Percentiles rank a stretch among this genome's conserved stretches.
Conservation (phyloP, 2,888 invertebrate species). For the Taphrorychus bicolor region DNA sequence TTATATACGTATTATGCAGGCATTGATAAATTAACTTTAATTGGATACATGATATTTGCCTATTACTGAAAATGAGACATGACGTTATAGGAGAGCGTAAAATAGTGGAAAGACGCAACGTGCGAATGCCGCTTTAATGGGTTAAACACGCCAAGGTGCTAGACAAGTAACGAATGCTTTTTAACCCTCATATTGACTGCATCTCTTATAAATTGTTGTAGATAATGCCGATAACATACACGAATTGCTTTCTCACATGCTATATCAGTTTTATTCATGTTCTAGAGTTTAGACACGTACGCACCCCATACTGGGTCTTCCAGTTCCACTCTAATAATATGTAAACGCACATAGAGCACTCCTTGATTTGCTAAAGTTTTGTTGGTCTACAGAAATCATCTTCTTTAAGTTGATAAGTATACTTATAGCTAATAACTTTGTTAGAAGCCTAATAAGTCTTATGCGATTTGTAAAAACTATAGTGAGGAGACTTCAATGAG, state of each 20-base stretch:
- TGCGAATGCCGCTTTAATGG: background rate
- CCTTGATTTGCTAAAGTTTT: no score
- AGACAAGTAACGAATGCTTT: constrained; percentile 22
- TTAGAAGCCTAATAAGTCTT: no score
- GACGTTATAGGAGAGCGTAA: no score
- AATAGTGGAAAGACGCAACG: background rate
- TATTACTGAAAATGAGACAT: no score
- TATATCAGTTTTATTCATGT: constrained; percentile 22
- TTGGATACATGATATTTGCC: no score
- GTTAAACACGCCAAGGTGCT: background rate
- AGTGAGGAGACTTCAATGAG: no score
- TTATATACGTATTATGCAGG: no score
- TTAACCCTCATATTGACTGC: constrained; percentile 25
- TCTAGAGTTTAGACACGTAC: background rate
- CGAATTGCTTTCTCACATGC: constrained; percentile 30
- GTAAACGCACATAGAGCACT: background rate
- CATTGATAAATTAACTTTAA: no score
- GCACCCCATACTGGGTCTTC: constrained; percentile 2
- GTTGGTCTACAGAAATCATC: no score
- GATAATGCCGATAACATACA: constrained; percentile 22
- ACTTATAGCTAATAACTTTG: no score
- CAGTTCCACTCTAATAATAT: background rate
- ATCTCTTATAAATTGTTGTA: constrained; percentile 24
- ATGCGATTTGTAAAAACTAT: no score
- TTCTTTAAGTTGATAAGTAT: no score